phyloP scores from a whole-genome alignment of 1,140 invertebrate species.

The Drosophila willistoni region DNA sequence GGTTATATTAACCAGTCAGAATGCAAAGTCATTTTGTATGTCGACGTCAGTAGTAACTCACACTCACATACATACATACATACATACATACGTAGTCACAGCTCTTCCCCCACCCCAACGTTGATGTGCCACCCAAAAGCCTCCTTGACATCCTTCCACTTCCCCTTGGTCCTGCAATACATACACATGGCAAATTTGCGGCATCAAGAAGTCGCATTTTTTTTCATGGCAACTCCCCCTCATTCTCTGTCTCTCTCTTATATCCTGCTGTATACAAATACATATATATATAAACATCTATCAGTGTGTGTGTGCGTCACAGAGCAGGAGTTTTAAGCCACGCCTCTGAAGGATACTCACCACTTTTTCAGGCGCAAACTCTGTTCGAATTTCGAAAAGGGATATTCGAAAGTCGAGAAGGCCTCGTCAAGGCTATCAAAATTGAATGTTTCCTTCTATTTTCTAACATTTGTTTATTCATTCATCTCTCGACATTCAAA shows the following conservation, averaged over 20 bases:
- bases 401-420: constrained; percentile 37
- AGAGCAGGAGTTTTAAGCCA: constrained; percentile 31
- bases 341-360: constrained; percentile 68
- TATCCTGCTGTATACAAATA: background rate
- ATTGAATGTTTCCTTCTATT: background rate
- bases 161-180: constrained; percentile 9
- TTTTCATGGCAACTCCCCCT: constrained; percentile 57
- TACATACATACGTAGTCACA: background rate
- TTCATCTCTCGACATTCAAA: constrained; percentile 29
- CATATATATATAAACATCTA: background rate
- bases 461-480: constrained; percentile 26
- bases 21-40: constrained; percentile 77
- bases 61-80: background rate
- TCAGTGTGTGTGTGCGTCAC: background rate
- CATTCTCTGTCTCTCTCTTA: constrained; percentile 8
- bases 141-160: background rate
- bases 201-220: constrained; percentile 83
- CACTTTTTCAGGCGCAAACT: constrained; percentile 43
- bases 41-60: constrained; percentile 37
- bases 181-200: constrained; percentile 75
- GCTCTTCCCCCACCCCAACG: background rate
- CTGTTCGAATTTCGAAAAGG: constrained; percentile 28
- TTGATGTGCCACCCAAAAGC: constrained; percentile 5
- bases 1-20: constrained; percentile 83
- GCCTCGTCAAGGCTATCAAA: constrained; percentile 25